Conservation (phyloP, 2,797 vertebrate species). For the Coluber constrictor region DNA sequence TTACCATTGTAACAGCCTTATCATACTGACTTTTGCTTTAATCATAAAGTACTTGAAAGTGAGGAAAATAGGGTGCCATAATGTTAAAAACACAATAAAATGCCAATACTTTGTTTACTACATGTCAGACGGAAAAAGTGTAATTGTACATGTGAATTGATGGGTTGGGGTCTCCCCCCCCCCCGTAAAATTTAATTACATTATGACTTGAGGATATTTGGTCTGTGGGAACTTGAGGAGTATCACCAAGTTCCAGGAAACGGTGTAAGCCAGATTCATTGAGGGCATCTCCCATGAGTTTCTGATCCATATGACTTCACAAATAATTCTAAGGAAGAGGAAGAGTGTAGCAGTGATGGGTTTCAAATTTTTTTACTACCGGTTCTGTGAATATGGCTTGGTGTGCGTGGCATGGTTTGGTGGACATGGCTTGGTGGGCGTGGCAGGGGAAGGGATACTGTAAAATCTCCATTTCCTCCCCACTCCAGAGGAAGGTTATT, state of each 20-base stretch:
- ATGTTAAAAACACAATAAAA: not conserved
- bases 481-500: too few relatives aligned
- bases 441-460: too few relatives aligned
- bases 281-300: not conserved
- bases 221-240: not conserved
- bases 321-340: not conserved
- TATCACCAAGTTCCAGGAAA: not conserved
- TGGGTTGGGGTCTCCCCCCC: not conserved
- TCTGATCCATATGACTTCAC: not conserved
- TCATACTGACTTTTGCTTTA: not conserved
- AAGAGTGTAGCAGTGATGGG: not conserved
- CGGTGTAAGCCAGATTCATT: not conserved
- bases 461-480: too few relatives aligned
- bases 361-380: too few relatives aligned
- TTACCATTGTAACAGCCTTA: not conserved
- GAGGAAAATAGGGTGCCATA: not conserved
- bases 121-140: not conserved
- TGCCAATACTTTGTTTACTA: not conserved
- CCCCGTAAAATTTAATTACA: not conserved
- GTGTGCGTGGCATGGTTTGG: too few relatives aligned
- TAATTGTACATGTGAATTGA: not conserved
- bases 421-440: too few relatives aligned
- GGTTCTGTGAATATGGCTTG: too few relatives aligned
- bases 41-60: not conserved
- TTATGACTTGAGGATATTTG: not conserved